Conservation (phyloP, 1,140 invertebrate species). For the Drosophila mauritiana region DNA sequence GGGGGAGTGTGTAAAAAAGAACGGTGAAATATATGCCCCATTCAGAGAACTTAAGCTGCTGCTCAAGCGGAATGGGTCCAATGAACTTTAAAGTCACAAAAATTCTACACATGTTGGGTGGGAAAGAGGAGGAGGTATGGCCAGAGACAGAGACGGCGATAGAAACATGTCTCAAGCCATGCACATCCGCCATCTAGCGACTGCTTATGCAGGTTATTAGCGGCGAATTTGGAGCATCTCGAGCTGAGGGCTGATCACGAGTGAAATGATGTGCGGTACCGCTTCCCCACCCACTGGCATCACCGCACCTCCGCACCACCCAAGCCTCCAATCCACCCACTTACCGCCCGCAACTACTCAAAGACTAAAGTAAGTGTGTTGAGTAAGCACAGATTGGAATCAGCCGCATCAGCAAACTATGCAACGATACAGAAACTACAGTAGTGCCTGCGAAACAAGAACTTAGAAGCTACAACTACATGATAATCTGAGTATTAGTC, state of each 20-base stretch:
- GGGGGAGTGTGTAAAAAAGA: slow-evolving; percentile 8
- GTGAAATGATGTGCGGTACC: slow-evolving; percentile 25
- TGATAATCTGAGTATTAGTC: neutral
- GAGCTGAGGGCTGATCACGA: slow-evolving; percentile 47
- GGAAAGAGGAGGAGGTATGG: neutral
- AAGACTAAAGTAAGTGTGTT: slow-evolving; percentile 44
- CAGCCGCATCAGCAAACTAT: slow-evolving; percentile 29
- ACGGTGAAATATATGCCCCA: slow-evolving; percentile 30
- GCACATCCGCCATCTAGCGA: slow-evolving; percentile 41
- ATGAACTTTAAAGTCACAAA: slow-evolving; percentile 67
- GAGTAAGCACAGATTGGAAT: slow-evolving; percentile 53
- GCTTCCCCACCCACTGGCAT: slow-evolving; percentile 11
- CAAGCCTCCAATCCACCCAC: slow-evolving; percentile 16
- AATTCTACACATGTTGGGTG: slow-evolving; percentile 32
- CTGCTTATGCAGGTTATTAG: slow-evolving; percentile 49
- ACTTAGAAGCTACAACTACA: neutral
- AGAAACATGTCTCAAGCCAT: slow-evolving; percentile 32
- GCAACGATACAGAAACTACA: slow-evolving; percentile 8
- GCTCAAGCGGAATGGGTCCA: slow-evolving; percentile 61
- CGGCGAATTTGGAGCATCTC: slow-evolving; percentile 48
- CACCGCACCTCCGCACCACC: neutral
- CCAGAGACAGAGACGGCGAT: slow-evolving; percentile 2
- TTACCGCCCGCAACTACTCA: slow-evolving; percentile 1
- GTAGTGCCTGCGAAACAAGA: neutral
- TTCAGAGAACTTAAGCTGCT: slow-evolving; percentile 42